These are phyloP conservation scores for Calidris pugnax DNA, from an alignment of 2,113 vertebrate genomes.

Conservation along the genomic window DNA sequence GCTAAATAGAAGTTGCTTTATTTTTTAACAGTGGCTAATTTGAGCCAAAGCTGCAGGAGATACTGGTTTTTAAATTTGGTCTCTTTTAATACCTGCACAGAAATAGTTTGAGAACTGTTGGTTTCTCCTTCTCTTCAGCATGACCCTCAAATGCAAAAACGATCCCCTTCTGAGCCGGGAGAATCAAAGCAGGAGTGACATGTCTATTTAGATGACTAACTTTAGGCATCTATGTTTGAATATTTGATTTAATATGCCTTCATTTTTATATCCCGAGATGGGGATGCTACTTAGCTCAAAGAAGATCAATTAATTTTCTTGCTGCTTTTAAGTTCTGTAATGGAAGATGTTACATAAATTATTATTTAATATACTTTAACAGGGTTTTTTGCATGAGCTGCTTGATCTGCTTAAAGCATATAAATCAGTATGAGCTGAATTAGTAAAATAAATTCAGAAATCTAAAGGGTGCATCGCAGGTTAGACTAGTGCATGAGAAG, in stretches of 20 bases:
- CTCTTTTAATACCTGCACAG: neutral
- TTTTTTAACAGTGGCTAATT: neutral
- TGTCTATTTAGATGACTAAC: neutral
- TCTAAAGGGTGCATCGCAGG: neutral
- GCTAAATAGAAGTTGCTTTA: neutral
- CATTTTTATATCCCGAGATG: conserved; percentile 7
- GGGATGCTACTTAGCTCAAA: neutral
- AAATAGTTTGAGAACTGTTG: neutral
- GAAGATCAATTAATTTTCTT: conserved; percentile 1
- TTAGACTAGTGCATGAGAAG: neutral
- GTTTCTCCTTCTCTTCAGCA: neutral
- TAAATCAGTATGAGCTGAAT: neutral
- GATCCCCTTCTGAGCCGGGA: neutral
- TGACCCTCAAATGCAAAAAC: neutral
- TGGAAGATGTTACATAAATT: conserved; percentile 4
- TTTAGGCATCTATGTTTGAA: neutral
- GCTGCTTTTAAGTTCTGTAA: conserved; percentile 44
- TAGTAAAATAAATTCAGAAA: neutral
- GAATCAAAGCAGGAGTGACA: neutral
- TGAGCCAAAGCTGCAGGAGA: neutral
- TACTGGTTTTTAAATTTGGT: neutral
- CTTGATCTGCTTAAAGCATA: neutral
- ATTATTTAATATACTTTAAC: conserved; percentile 31
- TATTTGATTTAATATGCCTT: neutral
- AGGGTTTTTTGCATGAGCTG: neutral